These are phyloP conservation scores for Tor tambroides DNA, from an alignment of 2,113 vertebrate genomes.

Conservation along the genomic window DNA sequence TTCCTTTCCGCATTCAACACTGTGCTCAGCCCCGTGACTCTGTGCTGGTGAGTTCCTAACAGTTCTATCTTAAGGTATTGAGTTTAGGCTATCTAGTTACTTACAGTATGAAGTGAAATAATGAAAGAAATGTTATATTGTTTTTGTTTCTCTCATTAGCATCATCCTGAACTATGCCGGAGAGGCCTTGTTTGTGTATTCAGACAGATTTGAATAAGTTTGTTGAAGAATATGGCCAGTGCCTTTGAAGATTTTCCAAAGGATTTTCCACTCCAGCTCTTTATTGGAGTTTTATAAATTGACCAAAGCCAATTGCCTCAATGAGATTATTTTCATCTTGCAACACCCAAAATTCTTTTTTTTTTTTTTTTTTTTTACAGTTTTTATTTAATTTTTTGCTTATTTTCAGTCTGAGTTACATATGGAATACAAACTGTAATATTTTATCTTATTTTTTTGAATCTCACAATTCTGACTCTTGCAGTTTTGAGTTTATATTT, in stretches of 20 bases:
- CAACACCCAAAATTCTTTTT: background rate
- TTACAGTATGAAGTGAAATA: background rate
- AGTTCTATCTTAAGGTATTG: background rate
- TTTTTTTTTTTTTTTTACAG: background rate
- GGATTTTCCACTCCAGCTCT: background rate
- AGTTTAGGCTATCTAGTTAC: background rate
- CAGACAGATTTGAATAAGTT: conserved; percentile 71
- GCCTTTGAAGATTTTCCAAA: conserved; percentile 14
- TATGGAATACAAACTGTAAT: too few relatives aligned
- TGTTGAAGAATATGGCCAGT: background rate
- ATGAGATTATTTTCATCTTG: conserved; percentile 3
- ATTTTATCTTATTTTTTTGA: too few relatives aligned
- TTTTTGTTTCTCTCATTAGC: conserved; percentile 72
- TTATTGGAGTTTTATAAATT: background rate
- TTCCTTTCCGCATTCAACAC: conserved; percentile 80
- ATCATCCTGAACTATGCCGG: conserved; percentile 81
- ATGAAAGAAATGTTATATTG: background rate
- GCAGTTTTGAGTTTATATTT: too few relatives aligned
- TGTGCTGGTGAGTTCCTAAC: conserved; percentile 82
- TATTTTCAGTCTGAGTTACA: too few relatives aligned
- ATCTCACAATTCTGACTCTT: too few relatives aligned
- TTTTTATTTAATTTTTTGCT: too few relatives aligned
- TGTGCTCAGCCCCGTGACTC: conserved; percentile 71
- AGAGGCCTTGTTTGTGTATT: conserved; percentile 85
- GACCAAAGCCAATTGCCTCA: conserved; percentile 3